Evolutionary conservation across 2,888 invertebrate genomes (phyloP).

Genomic region (Cantharis lateralis): DNA sequence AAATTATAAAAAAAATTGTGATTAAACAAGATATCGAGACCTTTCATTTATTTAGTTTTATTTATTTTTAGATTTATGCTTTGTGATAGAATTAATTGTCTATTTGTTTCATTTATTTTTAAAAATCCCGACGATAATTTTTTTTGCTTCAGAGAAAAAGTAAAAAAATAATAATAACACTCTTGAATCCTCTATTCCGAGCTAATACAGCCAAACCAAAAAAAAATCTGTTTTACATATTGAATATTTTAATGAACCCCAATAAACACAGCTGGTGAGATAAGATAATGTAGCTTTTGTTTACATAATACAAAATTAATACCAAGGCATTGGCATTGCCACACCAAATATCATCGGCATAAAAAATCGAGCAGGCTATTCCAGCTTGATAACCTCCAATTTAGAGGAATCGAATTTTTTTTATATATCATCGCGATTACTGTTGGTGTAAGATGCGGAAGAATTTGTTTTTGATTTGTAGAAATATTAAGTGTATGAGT

Average conservation of each 20-base stretch:
- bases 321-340: background rate
- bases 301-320: background rate
- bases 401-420: background rate
- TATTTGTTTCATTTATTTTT: background rate
- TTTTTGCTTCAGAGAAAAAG: background rate
- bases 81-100: background rate
- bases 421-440: background rate
- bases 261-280: background rate
- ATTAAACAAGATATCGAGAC: too few relatives aligned
- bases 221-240: background rate
- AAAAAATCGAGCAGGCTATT: background rate
- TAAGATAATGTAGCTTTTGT: background rate
- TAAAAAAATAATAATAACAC: too few relatives aligned
- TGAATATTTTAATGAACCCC: background rate
- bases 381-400: background rate
- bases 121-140: background rate
- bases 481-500: background rate
- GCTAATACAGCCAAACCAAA: background rate
- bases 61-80: background rate
- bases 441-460: background rate
- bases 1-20: too few relatives aligned
- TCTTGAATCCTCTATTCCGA: too few relatives aligned
- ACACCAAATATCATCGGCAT: background rate
- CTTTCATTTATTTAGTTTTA: too few relatives aligned
- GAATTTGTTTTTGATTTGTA: background rate